A percentile compares a stretch with the other conserved stretches of the same genome.
Evolutionary conservation across 2,113 vertebrate genomes (phyloP).

Genomic region (Ancistrus triradiatus): DNA sequence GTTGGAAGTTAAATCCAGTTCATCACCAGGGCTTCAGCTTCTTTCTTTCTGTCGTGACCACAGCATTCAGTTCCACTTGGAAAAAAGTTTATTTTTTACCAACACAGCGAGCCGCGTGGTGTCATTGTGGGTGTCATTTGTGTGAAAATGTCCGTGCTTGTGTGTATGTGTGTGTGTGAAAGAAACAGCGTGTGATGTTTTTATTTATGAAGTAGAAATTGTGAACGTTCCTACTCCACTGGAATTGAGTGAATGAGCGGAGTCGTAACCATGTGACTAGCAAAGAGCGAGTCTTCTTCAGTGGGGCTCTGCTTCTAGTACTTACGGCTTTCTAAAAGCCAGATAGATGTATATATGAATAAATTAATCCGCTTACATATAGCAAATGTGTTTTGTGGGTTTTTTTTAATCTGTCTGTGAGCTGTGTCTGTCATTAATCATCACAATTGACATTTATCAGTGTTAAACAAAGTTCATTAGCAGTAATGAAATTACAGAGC

Average conservation of each 20-base stretch:
- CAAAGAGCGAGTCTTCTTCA: not conserved
- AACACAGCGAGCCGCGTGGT: slow-evolving; percentile 32
- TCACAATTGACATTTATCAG: slow-evolving; percentile 8
- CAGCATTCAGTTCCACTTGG: slow-evolving; percentile 6
- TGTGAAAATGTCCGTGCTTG: not conserved
- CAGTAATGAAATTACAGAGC: no score
- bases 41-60: slow-evolving; percentile 11
- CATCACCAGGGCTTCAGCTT: no score
- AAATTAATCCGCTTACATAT: slow-evolving; percentile 20
- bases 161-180: not conserved
- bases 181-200: slow-evolving; percentile 19
- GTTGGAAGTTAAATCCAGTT: no score
- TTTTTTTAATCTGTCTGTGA: not conserved
- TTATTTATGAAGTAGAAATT: slow-evolving; percentile 43
- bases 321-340: slow-evolving; percentile 36
- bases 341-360: slow-evolving; percentile 31
- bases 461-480: no score
- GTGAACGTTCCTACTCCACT: slow-evolving; percentile 12
- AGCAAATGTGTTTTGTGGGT: not conserved
- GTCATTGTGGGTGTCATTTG: slow-evolving; percentile 2
- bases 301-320: slow-evolving; percentile 11
- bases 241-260: not conserved
- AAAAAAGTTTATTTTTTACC: slow-evolving; percentile 14
- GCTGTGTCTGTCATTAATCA: not conserved
- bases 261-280: slow-evolving; percentile 3